Evolutionary conservation across 2,888 invertebrate species (phyloP).

Genomic region (Phania funesta): DNA sequence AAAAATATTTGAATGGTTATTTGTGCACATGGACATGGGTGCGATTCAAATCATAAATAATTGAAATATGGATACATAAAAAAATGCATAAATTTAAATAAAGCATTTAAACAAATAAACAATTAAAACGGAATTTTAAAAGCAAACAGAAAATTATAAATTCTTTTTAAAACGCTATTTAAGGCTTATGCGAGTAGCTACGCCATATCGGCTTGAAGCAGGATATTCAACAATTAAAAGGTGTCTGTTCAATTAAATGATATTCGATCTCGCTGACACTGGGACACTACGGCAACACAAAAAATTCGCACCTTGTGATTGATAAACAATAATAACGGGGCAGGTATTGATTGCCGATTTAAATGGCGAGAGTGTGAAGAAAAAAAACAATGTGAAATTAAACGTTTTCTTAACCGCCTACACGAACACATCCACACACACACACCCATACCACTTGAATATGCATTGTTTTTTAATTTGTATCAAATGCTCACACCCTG

Average conservation of each 20-base stretch:
- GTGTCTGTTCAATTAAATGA: conserved; percentile 40
- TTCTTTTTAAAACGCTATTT: too few relatives aligned
- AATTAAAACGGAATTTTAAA: too few relatives aligned
- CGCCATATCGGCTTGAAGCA: not conserved
- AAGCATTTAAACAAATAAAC: not conserved
- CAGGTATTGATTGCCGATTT: conserved; percentile 50
- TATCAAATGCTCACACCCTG: not conserved
- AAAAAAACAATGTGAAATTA: conserved; percentile 41
- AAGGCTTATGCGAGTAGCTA: too few relatives aligned
- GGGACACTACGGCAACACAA: not conserved
- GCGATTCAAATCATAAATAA: conserved; percentile 39
- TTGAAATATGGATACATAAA: conserved; percentile 30
- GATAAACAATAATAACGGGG: conserved; percentile 40
- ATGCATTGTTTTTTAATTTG: conserved; percentile 16
- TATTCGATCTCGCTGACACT: conserved; percentile 58
- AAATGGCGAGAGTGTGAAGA: conserved; percentile 12
- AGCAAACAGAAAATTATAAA: too few relatives aligned
- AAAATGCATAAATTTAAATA: not conserved
- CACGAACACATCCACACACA: conserved; percentile 30
- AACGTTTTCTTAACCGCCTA: conserved; percentile 53
- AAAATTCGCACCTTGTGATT: conserved; percentile 53
- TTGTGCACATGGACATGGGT: conserved; percentile 10
- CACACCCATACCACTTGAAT: not conserved
- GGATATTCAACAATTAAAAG: conserved; percentile 22
- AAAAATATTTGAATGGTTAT: conserved; percentile 33